These are phyloP conservation scores for Tokudaia tokunoshimensis DNA, from an alignment of 2,797 vertebrate genomes.

Conservation along the genomic window DNA sequence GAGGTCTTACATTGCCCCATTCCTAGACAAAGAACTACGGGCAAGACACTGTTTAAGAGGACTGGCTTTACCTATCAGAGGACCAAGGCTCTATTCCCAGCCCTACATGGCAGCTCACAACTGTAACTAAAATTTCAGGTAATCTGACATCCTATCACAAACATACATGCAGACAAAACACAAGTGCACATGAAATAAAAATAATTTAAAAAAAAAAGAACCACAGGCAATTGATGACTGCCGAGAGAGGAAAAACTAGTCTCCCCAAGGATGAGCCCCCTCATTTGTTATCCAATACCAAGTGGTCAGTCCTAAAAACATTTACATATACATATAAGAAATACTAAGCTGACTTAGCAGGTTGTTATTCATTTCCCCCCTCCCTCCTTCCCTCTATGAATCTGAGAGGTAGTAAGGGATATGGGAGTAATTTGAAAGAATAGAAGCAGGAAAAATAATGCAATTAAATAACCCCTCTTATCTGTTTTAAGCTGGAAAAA, in stretches of 20 bases:
- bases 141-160: neutral
- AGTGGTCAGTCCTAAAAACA: neutral
- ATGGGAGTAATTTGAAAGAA: neutral
- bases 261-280: neutral
- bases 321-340: neutral
- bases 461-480: neutral
- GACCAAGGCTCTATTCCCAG: neutral
- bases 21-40: too few species aligned
- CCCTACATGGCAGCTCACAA: neutral
- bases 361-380: neutral
- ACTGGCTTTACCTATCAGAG: neutral
- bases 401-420: neutral
- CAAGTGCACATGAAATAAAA: neutral
- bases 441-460: neutral
- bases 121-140: neutral
- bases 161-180: neutral
- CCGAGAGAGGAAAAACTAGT: neutral
- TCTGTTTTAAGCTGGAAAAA: constrained; percentile 26
- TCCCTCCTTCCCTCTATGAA: neutral
- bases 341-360: neutral
- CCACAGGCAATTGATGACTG: neutral
- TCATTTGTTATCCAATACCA: neutral
- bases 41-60: too few species aligned
- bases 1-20: neutral
- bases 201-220: neutral